phyloP scores from a whole-genome alignment of 2,113 vertebrate species.

The Bubalus kerabau region DNA sequence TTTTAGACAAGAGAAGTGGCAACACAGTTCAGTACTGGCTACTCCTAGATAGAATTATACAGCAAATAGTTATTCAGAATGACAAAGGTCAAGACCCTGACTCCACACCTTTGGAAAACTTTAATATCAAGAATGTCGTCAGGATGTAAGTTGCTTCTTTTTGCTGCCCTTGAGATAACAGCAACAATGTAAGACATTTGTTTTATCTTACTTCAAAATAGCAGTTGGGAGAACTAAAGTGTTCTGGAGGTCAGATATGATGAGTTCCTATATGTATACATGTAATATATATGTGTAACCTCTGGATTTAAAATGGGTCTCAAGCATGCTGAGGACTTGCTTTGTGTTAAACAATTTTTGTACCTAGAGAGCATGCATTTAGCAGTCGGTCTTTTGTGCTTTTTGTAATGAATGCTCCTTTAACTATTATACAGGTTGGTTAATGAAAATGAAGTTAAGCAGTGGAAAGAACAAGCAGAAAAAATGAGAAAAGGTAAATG shows the following conservation, averaged over 20 bases:
- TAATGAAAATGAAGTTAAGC: constrained; percentile 99
- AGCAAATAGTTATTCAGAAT: constrained; percentile 98
- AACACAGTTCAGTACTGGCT: constrained; percentile 99
- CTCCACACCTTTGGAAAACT: constrained; percentile 96
- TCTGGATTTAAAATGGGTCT: background rate
- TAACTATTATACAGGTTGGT: constrained; percentile 86
- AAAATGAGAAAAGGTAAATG: constrained; percentile 97
- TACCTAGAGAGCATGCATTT: background rate
- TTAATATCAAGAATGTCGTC: constrained; percentile 98
- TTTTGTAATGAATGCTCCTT: constrained; percentile 39
- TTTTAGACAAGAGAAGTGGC: constrained; percentile 94
- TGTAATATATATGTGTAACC: background rate
- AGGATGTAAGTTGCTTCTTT: constrained; percentile 89
- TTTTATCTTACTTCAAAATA: background rate
- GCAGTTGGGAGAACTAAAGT: background rate
- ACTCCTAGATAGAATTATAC: constrained; percentile 95
- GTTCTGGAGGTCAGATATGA: background rate
- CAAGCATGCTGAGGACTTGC: background rate
- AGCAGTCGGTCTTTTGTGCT: background rate
- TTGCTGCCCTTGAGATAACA: background rate
- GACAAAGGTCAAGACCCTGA: constrained; percentile 98
- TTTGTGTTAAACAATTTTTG: background rate
- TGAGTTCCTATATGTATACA: background rate
- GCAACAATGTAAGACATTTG: background rate
- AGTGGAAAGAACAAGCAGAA: constrained; percentile 99